Base-by-base conservation (phyloP, 2,113 vertebrate genomes). In the Spea multiplicata region DNA sequence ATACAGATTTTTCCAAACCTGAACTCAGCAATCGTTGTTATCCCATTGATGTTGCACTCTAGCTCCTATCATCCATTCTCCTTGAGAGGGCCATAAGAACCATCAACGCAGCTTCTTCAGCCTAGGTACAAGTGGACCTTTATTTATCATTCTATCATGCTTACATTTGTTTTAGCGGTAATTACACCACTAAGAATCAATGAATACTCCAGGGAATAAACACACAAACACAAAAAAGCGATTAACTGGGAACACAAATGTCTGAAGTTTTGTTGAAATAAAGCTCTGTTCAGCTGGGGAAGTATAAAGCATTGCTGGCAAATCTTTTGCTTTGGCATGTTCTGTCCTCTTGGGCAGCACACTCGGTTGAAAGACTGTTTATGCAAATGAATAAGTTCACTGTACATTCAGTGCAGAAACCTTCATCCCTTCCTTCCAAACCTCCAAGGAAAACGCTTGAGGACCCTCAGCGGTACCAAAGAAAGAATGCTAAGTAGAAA, bases 261-360 rank as follows among this genome's bases (percentile, higher is more conserved):
- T 79, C 74, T 79, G 65, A 61, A 73, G 16, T 5, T 17, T 46
- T 47, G 50, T 52, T 73, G 49, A 79, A 79, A 73, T 73, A 79
- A 79, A 73, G 69, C 76, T 73, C 61, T 79, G 76, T 79, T 79
- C 76, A 47, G 61, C 70, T 48, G 70, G 61, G 62, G 64, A 52
- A 73, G 50, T 52, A 79, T 71, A 73, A 66, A 73, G 49, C 49
- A 44, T 57, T 47, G 47, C 69, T 79, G 76, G 68, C 76, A 14
- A 47, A 70, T 17, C 8, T 64, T 66, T 66, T 30, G 30, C 50
- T 48, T 66, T 79, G 76, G 76, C 76, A 79, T 8, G 17, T 78
- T 50, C 14, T 48, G 46, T 8, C 67, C 50, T 71, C 61, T 71
- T 49, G 50, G 76, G 48, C 30, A 49, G 14, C 57, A 55, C 49